These are phyloP conservation scores for Spermophilus dauricus DNA, from an alignment of 2,113 vertebrate genomes.

Conservation along the genomic window DNA sequence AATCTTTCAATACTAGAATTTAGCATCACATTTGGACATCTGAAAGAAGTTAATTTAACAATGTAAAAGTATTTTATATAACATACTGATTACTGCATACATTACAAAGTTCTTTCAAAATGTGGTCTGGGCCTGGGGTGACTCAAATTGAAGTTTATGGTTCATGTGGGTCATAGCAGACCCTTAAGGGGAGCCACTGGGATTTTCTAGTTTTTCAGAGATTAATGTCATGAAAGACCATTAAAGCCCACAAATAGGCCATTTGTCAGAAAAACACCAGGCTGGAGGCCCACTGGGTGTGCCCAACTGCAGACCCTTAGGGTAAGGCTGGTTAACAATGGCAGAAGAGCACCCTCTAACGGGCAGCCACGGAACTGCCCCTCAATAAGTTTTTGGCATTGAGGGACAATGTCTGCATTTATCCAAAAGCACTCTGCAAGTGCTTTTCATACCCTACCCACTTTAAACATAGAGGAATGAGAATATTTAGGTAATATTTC, in stretches of 20 bases:
- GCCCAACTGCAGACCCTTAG: no score
- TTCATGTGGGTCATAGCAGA: background rate
- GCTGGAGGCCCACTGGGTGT: background rate
- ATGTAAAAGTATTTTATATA: background rate
- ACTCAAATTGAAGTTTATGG: constrained; percentile 16
- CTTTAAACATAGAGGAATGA: background rate
- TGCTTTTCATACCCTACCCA: background rate
- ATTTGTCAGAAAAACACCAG: background rate
- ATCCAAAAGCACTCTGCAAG: background rate
- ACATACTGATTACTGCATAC: background rate
- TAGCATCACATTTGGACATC: background rate
- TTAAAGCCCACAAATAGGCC: background rate
- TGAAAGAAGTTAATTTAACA: constrained; percentile 36
- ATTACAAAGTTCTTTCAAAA: background rate
- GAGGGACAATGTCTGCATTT: background rate
- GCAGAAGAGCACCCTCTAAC: background rate
- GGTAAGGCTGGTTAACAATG: background rate
- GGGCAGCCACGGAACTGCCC: background rate
- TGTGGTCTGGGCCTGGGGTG: background rate
- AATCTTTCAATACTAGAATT: background rate
- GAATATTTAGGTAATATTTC: background rate
- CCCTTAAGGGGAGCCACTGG: background rate
- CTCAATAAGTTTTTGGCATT: background rate
- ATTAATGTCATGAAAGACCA: constrained; percentile 5
- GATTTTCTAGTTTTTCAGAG: constrained; percentile 38